Evolutionary conservation across 2,888 invertebrate genomes (phyloP).

Genomic region (Leptopilina syphax): DNA sequence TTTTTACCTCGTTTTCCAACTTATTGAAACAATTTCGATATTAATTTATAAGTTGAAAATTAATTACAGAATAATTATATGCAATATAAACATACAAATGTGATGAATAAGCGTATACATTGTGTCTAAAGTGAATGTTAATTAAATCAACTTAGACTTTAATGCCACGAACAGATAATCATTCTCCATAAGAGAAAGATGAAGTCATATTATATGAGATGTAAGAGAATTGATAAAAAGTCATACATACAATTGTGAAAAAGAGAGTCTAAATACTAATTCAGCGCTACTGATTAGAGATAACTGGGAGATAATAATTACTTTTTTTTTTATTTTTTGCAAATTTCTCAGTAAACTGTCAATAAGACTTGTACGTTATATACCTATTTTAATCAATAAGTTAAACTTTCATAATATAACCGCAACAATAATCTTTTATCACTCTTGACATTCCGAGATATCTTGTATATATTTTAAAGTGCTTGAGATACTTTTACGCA

Average conservation of each 20-base stretch:
- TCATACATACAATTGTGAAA: background rate
- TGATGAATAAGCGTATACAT: background rate
- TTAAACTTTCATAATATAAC: slow-evolving; percentile 14
- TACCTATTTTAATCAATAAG: slow-evolving; percentile 17
- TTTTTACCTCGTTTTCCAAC: background rate
- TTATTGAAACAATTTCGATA: no score
- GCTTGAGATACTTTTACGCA: background rate
- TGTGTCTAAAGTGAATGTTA: slow-evolving; percentile 13
- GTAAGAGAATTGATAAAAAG: background rate
- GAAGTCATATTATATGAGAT: slow-evolving; percentile 3
- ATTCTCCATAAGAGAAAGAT: slow-evolving; percentile 21
- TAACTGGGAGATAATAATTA: slow-evolving; percentile 16
- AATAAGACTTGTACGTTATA: slow-evolving; percentile 1
- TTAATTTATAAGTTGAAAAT: background rate
- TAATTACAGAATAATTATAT: slow-evolving; percentile 5
- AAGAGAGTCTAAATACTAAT: background rate
- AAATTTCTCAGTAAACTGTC: background rate
- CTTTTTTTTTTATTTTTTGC: background rate
- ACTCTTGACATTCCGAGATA: slow-evolving; percentile 26
- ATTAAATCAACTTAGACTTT: slow-evolving; percentile 21
- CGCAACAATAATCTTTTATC: slow-evolving; percentile 15
- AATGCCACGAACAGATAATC: slow-evolving; percentile 3
- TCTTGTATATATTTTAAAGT: background rate
- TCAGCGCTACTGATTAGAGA: slow-evolving; percentile 20
- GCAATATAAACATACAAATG: no score